Conservation (phyloP, 2,888 invertebrate genomes). For the Argyresthia goedartella region DNA sequence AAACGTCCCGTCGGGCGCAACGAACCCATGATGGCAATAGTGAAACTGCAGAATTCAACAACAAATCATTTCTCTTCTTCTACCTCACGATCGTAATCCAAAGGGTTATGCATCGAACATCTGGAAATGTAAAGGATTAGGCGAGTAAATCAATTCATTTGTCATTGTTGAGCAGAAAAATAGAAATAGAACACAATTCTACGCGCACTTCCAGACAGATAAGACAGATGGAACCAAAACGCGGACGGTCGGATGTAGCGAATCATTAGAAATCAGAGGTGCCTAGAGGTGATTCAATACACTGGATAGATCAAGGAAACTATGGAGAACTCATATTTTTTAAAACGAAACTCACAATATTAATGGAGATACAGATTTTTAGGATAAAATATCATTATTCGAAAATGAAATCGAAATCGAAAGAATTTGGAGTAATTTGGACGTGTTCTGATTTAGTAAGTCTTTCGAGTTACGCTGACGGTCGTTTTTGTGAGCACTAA, state of each 20-base stretch:
- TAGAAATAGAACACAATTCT: constrained; percentile 51
- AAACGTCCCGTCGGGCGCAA: constrained; percentile 74
- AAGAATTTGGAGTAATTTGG: background rate
- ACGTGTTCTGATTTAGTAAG: too few relatives aligned
- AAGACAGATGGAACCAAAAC: background rate
- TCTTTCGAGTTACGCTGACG: too few relatives aligned
- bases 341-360: background rate
- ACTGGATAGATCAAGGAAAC: background rate
- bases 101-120: constrained; percentile 29
- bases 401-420: background rate
- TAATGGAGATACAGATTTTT: background rate
- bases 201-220: too few relatives aligned
- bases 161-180: constrained; percentile 9
- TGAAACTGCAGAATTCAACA: constrained; percentile 24
- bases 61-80: constrained; percentile 29
- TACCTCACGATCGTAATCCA: constrained; percentile 12
- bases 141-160: background rate
- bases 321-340: background rate
- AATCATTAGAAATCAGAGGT: background rate
- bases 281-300: background rate
- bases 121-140: constrained; percentile 30
- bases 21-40: constrained; percentile 64
- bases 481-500: too few relatives aligned
- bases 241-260: background rate
- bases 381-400: too few relatives aligned